A percentile compares a stretch with the other conserved stretches of the same genome.
These are phyloP conservation scores for Phyllopteryx taeniolatus DNA, from an alignment of 2,113 vertebrate species.

Conservation along the genomic window DNA sequence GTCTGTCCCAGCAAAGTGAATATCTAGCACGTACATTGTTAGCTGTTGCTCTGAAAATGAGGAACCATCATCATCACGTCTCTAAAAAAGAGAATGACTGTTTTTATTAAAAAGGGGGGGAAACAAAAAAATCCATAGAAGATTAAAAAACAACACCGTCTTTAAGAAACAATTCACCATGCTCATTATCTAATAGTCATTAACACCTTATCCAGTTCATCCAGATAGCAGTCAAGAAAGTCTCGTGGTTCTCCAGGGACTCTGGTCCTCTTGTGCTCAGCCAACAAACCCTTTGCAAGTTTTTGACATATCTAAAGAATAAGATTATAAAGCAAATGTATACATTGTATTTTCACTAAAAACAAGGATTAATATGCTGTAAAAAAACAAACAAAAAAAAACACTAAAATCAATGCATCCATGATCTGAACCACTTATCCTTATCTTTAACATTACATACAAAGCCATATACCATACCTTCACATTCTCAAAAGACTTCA, in stretches of 20 bases:
- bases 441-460: not conserved
- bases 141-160: not conserved
- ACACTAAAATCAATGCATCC: not conserved
- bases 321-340: not conserved
- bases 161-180: not conserved
- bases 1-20: slow-evolving; percentile 66
- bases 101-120: not conserved
- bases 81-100: slow-evolving; percentile 14
- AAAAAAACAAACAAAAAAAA: not conserved
- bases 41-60: slow-evolving; percentile 46
- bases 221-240: slow-evolving; percentile 60
- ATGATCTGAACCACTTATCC: not conserved
- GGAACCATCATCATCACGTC: not conserved
- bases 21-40: slow-evolving; percentile 36
- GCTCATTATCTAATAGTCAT: not conserved
- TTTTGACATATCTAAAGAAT: slow-evolving; percentile 17
- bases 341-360: not conserved
- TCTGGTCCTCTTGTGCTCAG: slow-evolving; percentile 48
- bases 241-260: slow-evolving; percentile 47
- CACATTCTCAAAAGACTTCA: slow-evolving; percentile 14
- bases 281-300: slow-evolving; percentile 9
- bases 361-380: not conserved
- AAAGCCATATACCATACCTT: slow-evolving; percentile 4
- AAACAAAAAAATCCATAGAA: not conserved
- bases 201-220: slow-evolving; percentile 50